Percentiles rank a stretch among this genome's conserved stretches.
These are phyloP conservation scores for Sclerodermus sp. DNA, from an alignment of 2,888 invertebrate genomes.

Conservation along the genomic window DNA sequence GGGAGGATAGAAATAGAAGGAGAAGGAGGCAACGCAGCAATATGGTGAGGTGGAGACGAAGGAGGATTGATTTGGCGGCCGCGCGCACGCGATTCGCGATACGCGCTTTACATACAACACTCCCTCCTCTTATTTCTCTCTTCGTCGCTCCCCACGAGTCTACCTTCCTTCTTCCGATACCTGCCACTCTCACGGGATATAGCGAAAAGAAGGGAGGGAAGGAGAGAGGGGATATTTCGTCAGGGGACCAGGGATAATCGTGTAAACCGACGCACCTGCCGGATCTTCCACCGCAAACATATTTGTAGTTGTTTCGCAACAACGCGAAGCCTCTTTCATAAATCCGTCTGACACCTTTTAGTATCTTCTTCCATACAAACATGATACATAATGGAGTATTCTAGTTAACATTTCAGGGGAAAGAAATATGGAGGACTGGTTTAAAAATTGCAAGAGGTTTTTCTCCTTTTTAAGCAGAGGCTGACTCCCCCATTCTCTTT, in stretches of 20 bases:
- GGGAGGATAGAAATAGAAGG: too few species aligned
- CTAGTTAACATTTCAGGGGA: too few species aligned
- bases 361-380: too few species aligned
- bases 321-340: too few species aligned
- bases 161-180: background rate
- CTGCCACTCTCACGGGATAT: background rate
- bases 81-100: background rate
- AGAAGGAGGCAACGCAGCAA: too few species aligned
- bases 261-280: slow-evolving; percentile 31
- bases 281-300: slow-evolving; percentile 19
- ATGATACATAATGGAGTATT: too few species aligned
- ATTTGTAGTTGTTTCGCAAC: slow-evolving; percentile 17
- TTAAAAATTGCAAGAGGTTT: too few species aligned
- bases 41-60: slow-evolving; percentile 27
- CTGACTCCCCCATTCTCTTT: too few species aligned
- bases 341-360: too few species aligned
- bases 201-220: background rate
- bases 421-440: too few species aligned
- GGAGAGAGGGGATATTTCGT: background rate
- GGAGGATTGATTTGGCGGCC: slow-evolving; percentile 39
- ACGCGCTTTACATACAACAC: background rate
- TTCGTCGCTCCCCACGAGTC: background rate
- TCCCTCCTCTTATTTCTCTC: background rate
- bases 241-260: slow-evolving; percentile 25
- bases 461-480: too few species aligned